A percentile compares a stretch with the other conserved stretches of the same genome.
These are phyloP conservation scores for Pelobates cultripes DNA, from an alignment of 2,797 vertebrate species.

Conservation along the genomic window DNA sequence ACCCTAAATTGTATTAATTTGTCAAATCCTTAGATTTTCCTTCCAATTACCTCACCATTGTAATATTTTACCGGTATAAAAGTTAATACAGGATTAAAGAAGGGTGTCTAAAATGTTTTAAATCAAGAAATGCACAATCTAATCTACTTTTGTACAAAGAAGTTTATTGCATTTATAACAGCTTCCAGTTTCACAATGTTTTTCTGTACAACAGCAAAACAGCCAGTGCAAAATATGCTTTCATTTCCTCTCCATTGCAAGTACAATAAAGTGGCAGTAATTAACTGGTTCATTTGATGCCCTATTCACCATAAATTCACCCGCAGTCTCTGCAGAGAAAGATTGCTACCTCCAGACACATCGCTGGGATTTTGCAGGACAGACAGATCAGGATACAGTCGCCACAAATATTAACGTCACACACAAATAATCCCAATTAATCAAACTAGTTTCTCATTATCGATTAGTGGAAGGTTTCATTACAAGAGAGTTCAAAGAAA, in stretches of 20 bases:
- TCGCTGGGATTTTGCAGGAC: neutral
- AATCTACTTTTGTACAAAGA: conserved; percentile 34
- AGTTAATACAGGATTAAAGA: too few relatives aligned
- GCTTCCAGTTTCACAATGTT: conserved; percentile 67
- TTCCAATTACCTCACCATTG: too few relatives aligned
- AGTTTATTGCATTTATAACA: conserved; percentile 64
- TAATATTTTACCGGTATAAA: too few relatives aligned
- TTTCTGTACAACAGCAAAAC: conserved; percentile 67
- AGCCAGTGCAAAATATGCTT: conserved; percentile 76
- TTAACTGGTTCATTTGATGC: conserved; percentile 22
- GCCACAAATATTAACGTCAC: too few relatives aligned
- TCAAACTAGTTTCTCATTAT: neutral
- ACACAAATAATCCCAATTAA: neutral
- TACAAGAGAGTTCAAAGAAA: neutral
- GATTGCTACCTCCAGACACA: neutral
- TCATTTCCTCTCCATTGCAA: conserved; percentile 59
- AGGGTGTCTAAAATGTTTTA: neutral
- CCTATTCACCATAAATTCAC: conserved; percentile 7
- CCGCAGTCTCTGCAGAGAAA: conserved; percentile 34
- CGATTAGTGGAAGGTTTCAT: neutral
- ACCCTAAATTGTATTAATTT: too few relatives aligned
- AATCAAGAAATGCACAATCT: neutral
- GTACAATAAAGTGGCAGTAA: conserved; percentile 67
- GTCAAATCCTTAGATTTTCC: too few relatives aligned
- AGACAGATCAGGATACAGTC: neutral